Conservation (phyloP, 2,113 vertebrate genomes). For the Anarrhichthys ocellatus region DNA sequence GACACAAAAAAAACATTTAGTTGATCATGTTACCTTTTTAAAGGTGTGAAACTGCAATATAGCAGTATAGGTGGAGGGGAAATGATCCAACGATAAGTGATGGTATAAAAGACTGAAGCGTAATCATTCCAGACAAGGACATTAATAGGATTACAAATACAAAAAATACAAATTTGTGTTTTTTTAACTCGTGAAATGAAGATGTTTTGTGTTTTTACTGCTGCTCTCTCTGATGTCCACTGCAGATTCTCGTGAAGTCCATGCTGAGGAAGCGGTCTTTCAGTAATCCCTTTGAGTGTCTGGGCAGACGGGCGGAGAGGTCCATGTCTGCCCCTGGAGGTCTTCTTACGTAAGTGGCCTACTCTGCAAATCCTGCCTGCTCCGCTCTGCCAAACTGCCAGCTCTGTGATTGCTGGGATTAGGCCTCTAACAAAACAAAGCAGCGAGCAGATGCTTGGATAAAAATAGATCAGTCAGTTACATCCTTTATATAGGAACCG, state of each 20-base stretch:
- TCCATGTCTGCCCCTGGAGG: constrained; percentile 95
- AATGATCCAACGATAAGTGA: neutral
- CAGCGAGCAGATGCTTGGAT: constrained; percentile 62
- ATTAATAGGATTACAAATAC: neutral
- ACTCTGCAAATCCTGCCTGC: constrained; percentile 58
- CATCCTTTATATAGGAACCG: constrained; percentile 7
- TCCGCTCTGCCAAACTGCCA: constrained; percentile 45
- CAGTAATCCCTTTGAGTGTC: constrained; percentile 92
- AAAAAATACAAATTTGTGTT: neutral
- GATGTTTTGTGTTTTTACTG: neutral
- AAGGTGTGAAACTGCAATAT: neutral
- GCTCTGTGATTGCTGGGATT: constrained; percentile 53
- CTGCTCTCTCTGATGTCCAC: constrained; percentile 20
- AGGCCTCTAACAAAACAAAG: constrained; percentile 60
- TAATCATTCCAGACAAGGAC: neutral
- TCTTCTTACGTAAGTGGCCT: constrained; percentile 88
- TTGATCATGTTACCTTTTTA: neutral
- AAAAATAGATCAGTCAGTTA: constrained; percentile 54
- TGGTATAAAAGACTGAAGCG: neutral
- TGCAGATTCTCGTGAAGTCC: constrained; percentile 95
- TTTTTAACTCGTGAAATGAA: neutral
- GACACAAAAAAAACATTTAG: neutral
- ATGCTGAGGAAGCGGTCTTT: constrained; percentile 98
- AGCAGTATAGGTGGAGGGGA: neutral
- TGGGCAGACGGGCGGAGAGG: constrained; percentile 85